Evolutionary conservation across 2,113 vertebrate genomes (phyloP), one percentile per base, ranked within the genome.

Genomic region (Pitta sordida): DNA sequence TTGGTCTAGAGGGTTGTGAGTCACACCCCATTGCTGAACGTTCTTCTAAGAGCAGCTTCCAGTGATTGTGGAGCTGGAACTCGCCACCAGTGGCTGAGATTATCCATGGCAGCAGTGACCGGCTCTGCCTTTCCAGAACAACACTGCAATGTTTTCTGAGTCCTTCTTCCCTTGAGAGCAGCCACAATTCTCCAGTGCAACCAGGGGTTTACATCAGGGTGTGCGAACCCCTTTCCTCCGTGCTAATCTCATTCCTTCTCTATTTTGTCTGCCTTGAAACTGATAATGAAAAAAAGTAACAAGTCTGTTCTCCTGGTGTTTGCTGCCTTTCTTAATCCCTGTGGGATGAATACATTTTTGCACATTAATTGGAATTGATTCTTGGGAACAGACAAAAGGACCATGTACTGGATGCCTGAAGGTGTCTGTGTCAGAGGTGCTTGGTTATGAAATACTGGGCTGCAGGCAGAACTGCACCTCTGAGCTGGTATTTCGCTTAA

Each of bases 341-440:
- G 51, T 78, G 55, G 52, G 27, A 67, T 55, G 48, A 52, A 55
- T 24, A 16, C 0, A 22, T 44, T 81, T 80, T 58, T 77, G n/a
- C 30, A 55, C 10, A 13, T 75, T 78, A 24, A 27, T 29, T 63
- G 53, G 39, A 74, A 79, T 69, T 59, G 44, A 48, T 67, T n/a
- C 29, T 70, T 90, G 24, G 27, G 64, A 83, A 22, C 17, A 78
- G 56, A 63, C 0, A 4, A 21, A 63, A 32, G 27, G 12, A 37
- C 48, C 18, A 48, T 64, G 48, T 27, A 8, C 44, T 60, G 44
- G 24, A 36, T 81, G 48, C 69, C 60, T 71, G 64, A 37, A 86
- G 65, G 69, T 63, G 43, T 84, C 90, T 94, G 59, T 94, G 59
- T 91, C 73, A 75, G 69, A 89, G 46, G 27, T 17, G 27, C 27